These are phyloP conservation scores for Dicyrtoma fusca DNA, from an alignment of 2,888 invertebrate genomes.

Conservation along the genomic window DNA sequence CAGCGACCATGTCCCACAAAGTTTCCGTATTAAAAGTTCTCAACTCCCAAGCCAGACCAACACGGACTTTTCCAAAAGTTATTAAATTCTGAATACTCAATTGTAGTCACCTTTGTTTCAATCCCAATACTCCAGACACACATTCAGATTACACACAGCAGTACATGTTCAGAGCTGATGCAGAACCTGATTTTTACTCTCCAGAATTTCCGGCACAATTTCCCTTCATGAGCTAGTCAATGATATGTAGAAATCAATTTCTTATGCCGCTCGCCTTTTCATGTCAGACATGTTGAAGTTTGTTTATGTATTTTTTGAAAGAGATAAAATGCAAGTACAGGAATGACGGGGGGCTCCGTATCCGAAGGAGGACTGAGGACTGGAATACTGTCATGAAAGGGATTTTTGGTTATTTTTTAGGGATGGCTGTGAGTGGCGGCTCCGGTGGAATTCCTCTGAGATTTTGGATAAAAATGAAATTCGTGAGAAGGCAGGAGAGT, in stretches of 20 bases:
- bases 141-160: neutral
- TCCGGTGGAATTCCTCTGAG: too few species aligned
- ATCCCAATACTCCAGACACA: neutral
- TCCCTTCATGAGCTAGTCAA: too few species aligned
- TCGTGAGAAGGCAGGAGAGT: neutral
- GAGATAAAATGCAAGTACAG: neutral
- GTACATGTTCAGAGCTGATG: too few species aligned
- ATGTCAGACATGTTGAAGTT: neutral
- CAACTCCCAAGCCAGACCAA: too few species aligned
- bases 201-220: too few species aligned
- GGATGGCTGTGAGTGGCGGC: too few species aligned
- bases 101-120: slow-evolving; percentile 30
- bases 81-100: slow-evolving; percentile 33
- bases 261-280: too few species aligned
- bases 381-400: too few species aligned
- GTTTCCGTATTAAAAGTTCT: slow-evolving; percentile 31
- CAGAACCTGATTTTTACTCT: too few species aligned
- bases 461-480: neutral
- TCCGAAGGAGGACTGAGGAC: neutral
- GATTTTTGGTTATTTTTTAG: too few species aligned
- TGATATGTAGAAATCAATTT: too few species aligned
- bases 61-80: slow-evolving; percentile 24
- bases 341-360: neutral
- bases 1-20: slow-evolving; percentile 16
- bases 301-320: neutral